Evolutionary conservation across 2,888 invertebrate species (phyloP).

Genomic region (Drosophila flavopinicola): DNA sequence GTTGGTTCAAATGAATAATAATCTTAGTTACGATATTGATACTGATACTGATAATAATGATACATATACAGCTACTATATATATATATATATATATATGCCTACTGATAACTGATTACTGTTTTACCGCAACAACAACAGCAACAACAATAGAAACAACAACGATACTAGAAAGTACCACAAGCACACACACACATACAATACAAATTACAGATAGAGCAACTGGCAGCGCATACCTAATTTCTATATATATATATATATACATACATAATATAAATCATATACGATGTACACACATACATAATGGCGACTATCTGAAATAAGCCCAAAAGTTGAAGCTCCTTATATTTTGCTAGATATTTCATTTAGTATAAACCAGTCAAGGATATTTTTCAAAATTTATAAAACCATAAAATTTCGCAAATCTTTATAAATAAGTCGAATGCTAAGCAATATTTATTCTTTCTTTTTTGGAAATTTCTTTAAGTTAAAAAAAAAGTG

Average conservation of each 20-base stretch:
- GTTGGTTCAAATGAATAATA: constrained; percentile 84
- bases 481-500: neutral
- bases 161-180: constrained; percentile 25
- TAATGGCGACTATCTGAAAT: constrained; percentile 20
- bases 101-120: constrained; percentile 66
- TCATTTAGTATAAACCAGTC: neutral
- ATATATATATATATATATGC: constrained; percentile 36
- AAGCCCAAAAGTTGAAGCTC: constrained; percentile 6
- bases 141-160: constrained; percentile 35
- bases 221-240: constrained; percentile 39
- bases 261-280: constrained; percentile 32
- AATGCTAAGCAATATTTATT: no score
- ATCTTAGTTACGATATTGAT: constrained; percentile 57
- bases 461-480: neutral
- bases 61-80: constrained; percentile 41
- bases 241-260: no score
- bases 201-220: constrained; percentile 29
- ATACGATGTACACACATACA: constrained; percentile 27
- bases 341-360: no score
- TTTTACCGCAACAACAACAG: constrained; percentile 54
- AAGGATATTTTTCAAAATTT: no score
- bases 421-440: neutral
- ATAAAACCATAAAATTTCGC: neutral
- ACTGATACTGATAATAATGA: constrained; percentile 60
- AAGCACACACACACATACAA: constrained; percentile 25